phyloP scores from a whole-genome alignment of 2,888 invertebrate species.

The Orthosia cruda region DNA sequence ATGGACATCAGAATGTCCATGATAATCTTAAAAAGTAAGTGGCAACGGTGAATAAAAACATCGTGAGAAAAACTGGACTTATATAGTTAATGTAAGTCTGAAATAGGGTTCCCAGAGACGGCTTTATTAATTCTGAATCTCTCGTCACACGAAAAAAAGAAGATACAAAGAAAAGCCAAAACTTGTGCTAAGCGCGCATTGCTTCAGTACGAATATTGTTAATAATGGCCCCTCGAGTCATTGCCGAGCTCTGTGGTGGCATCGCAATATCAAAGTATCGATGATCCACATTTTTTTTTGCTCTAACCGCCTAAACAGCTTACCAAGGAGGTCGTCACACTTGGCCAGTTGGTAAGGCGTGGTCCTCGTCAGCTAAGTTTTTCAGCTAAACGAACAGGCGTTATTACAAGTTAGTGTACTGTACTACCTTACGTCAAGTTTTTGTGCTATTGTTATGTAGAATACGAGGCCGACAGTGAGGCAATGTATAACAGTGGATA shows the following conservation, averaged over 20 bases:
- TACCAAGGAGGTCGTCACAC: conserved; percentile 33
- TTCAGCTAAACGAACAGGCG: conserved; percentile 28
- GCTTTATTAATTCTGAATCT: too few species aligned
- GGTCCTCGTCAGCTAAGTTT: conserved; percentile 32
- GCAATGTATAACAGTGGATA: conserved; percentile 61
- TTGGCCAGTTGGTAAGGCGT: conserved; percentile 31
- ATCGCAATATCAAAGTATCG: background rate
- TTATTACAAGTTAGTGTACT: conserved; percentile 19
- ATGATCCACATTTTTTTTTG: conserved; percentile 1
- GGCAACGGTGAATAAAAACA: too few species aligned
- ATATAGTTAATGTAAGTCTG: too few species aligned
- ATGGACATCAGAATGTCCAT: too few species aligned
- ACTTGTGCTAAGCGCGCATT: too few species aligned
- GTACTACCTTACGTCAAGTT: conserved; percentile 33
- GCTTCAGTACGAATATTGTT: too few species aligned
- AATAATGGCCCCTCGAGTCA: background rate
- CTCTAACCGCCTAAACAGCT: background rate
- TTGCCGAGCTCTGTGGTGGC: background rate
- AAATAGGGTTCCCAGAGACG: too few species aligned
- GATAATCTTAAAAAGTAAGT: too few species aligned
- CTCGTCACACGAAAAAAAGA: too few species aligned
- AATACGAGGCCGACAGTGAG: conserved; percentile 57
- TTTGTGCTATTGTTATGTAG: conserved; percentile 64
- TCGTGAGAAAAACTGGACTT: too few species aligned
- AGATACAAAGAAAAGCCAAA: too few species aligned